Conservation (phyloP, 35 echinoderm and acorn worm genomes). For the Diadema setosum region DNA sequence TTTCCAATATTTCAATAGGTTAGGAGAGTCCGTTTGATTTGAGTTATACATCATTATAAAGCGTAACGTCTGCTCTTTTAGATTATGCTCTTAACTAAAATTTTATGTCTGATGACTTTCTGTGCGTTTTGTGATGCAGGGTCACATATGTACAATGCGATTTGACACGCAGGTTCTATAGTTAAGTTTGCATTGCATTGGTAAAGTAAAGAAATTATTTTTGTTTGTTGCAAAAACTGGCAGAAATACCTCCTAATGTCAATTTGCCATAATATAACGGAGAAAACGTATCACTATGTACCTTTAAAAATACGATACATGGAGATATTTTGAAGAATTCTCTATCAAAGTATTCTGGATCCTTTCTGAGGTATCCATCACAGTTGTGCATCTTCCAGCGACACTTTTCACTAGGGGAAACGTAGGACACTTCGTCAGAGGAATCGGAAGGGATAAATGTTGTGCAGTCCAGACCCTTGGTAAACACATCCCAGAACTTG, state of each 20-base stretch:
- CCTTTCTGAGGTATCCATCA: slow-evolving; percentile 62
- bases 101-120: no score
- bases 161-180: not conserved
- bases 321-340: slow-evolving; percentile 98
- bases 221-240: no score
- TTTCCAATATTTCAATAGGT: no score
- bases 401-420: slow-evolving; percentile 80
- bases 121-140: no score
- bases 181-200: not conserved
- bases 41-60: no score
- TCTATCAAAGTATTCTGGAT: slow-evolving; percentile 84
- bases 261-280: not conserved
- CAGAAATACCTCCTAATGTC: no score
- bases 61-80: no score
- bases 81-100: no score
- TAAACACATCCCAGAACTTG: slow-evolving; percentile 96
- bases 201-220: no score
- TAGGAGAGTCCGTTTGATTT: no score
- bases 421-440: slow-evolving; percentile 76
- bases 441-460: slow-evolving; percentile 64
- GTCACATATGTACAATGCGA: no score
- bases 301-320: slow-evolving; percentile 58
- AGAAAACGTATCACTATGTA: not conserved
- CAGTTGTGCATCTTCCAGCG: slow-evolving; percentile 95
- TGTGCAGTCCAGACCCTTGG: slow-evolving; percentile 80